phyloP scores from a whole-genome alignment of 2,888 invertebrate genomes.

The Erynnis tages region DNA sequence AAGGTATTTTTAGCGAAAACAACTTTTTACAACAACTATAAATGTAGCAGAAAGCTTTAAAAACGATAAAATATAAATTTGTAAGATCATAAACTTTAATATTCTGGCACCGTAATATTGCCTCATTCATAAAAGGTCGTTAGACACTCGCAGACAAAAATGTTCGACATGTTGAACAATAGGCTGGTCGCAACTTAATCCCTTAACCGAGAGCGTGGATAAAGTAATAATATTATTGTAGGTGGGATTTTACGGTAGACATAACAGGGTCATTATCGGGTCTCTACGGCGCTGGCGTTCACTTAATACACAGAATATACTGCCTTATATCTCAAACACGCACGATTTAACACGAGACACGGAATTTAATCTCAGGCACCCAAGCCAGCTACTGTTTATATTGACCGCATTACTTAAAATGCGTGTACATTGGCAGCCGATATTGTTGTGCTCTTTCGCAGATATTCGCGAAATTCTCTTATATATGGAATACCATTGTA shows the following conservation, averaged over 20 bases:
- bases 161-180: too few relatives aligned
- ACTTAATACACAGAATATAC: slow-evolving; percentile 37
- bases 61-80: slow-evolving; percentile 9
- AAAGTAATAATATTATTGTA: slow-evolving; percentile 20
- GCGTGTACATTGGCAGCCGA: slow-evolving; percentile 36
- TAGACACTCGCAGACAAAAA: too few relatives aligned
- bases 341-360: slow-evolving; percentile 46
- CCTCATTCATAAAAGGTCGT: too few relatives aligned
- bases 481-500: too few relatives aligned
- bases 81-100: neutral
- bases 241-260: slow-evolving; percentile 38
- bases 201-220: neutral
- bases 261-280: slow-evolving; percentile 46
- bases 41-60: slow-evolving; percentile 6
- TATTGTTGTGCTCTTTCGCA: slow-evolving; percentile 34
- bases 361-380: slow-evolving; percentile 51
- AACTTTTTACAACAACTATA: neutral
- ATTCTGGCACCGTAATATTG: too few relatives aligned
- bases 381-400: slow-evolving; percentile 32
- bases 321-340: slow-evolving; percentile 40
- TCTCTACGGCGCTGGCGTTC: slow-evolving; percentile 35
- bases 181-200: neutral
- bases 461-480: neutral
- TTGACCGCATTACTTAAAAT: slow-evolving; percentile 49
- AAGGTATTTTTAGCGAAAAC: neutral